Conservation (phyloP, 35 echinoderm and acorn worm species). For the Stichopus chloronotus region DNA sequence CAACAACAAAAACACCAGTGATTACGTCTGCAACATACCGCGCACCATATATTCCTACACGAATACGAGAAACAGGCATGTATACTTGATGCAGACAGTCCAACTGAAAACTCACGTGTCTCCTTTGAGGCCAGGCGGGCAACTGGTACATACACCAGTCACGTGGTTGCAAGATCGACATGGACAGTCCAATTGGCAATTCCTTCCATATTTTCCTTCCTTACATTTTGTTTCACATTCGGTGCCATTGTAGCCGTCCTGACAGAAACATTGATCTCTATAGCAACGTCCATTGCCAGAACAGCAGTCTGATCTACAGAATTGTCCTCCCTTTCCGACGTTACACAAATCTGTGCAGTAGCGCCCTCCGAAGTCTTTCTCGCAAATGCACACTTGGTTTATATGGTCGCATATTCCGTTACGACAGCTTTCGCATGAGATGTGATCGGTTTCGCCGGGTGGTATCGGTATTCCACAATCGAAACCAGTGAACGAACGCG, state of each 20-base stretch:
- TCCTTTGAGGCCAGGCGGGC: not conserved
- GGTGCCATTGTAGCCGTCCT: not conserved
- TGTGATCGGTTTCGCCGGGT: no score
- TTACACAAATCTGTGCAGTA: conserved; percentile 18
- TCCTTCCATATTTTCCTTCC: not conserved
- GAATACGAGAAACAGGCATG: no score
- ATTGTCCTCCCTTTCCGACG: not conserved
- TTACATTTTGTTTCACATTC: conserved; percentile 15
- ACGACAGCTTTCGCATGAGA: not conserved
- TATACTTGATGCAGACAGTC: not conserved
- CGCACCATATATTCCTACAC: no score
- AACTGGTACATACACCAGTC: not conserved
- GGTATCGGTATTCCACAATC: not conserved
- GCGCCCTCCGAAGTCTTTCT: not conserved
- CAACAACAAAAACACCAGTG: no score
- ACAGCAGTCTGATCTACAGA: not conserved
- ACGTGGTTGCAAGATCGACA: conserved; percentile 33
- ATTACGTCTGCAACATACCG: no score
- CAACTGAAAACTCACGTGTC: not conserved
- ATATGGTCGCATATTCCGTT: not conserved
- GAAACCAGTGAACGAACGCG: not conserved
- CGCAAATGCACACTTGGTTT: not conserved
- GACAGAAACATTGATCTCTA: not conserved
- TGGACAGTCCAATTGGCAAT: not conserved
- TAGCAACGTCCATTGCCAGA: conserved; percentile 9